These are phyloP conservation scores for Camelus dromedarius DNA, from an alignment of 2,113 vertebrate genomes.

Conservation along the genomic window DNA sequence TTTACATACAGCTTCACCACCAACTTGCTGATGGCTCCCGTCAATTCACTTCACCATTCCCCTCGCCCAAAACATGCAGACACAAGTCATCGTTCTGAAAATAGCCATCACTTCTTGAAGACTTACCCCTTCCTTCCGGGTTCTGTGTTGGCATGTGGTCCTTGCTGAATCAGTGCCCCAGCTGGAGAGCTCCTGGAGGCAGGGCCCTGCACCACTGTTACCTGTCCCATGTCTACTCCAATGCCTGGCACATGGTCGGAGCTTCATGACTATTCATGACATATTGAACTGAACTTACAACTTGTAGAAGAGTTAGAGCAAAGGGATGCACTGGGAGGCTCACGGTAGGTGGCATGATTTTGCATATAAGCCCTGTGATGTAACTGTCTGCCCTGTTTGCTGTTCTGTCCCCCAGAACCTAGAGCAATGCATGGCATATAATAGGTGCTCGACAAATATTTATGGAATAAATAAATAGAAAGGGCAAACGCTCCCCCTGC, in stretches of 20 bases:
- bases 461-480: not conserved
- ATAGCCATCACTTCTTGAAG: not conserved
- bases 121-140: not conserved
- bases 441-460: not conserved
- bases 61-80: not conserved
- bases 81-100: not conserved
- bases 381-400: not conserved
- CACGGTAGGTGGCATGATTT: not conserved
- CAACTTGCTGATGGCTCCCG: not conserved
- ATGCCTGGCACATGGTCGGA: not conserved
- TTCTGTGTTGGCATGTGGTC: rapidly evolving
- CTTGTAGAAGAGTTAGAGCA: not conserved
- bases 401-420: not conserved
- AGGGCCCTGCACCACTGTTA: not conserved
- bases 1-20: not conserved
- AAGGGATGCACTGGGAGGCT: too few species aligned
- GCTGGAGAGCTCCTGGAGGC: not conserved
- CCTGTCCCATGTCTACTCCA: not conserved
- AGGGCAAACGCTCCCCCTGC: rapidly evolving
- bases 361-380: not conserved
- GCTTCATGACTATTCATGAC: not conserved
- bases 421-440: rapidly evolving
- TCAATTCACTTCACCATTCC: not conserved
- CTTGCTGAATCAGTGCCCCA: too few species aligned
- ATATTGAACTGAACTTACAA: not conserved